Evolutionary conservation across 2,797 vertebrate genomes (phyloP).

Genomic region (Saxicola maurus): DNA sequence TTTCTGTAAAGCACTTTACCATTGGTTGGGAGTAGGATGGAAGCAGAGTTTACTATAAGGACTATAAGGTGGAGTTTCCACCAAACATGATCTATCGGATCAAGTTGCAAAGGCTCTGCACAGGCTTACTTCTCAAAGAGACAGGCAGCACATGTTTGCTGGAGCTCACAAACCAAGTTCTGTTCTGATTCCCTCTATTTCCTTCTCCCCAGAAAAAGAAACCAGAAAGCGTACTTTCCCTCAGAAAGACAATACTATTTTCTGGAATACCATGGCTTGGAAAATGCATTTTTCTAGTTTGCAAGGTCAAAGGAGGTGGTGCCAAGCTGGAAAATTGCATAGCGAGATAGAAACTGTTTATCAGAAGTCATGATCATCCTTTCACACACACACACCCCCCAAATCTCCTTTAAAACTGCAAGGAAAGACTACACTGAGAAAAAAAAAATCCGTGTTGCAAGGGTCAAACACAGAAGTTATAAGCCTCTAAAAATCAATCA

Average conservation of each 20-base stretch:
- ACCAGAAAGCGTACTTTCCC: neutral
- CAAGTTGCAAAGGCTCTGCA: neutral
- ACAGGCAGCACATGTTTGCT: neutral
- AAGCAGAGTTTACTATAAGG: neutral
- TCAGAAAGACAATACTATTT: neutral
- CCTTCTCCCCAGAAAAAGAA: neutral
- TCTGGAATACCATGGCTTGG: neutral
- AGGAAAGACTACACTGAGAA: neutral
- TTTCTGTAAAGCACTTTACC: neutral
- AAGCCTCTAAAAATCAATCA: neutral
- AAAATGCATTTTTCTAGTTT: neutral
- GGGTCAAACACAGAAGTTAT: neutral
- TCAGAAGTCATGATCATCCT: neutral
- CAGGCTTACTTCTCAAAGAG: neutral
- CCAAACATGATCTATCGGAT: neutral
- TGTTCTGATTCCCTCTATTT: neutral
- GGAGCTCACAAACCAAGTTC: neutral
- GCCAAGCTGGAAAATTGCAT: neutral
- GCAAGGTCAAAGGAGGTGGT: neutral
- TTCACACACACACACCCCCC: fast-evolving
- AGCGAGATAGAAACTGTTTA: neutral
- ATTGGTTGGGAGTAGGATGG: neutral
- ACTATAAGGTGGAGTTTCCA: too few relatives aligned
- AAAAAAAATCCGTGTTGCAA: neutral
- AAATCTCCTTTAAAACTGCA: neutral